Base-by-base conservation (phyloP, 2,797 vertebrate species). In the Anableps anableps region DNA sequence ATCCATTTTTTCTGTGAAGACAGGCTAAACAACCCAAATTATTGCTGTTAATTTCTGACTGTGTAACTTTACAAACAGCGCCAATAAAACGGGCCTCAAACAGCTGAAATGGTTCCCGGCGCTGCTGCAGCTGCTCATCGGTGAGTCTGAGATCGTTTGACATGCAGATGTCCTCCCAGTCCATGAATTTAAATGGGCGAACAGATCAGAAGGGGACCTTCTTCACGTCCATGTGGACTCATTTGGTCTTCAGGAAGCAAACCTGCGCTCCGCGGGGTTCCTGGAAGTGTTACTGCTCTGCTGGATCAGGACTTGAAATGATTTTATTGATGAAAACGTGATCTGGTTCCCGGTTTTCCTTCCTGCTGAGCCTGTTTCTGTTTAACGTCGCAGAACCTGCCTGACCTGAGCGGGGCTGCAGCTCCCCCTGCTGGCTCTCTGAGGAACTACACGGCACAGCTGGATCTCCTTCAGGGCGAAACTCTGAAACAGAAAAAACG, bases 381-480 rank as follows among this genome's bases (percentile, higher is more conserved):
- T 29, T 31, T 62, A 31, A 17, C 29, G 10, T 14, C 55, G 5
- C n/a, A 60, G 58, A 29, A 47, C 0, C 9, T 0, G 26, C 71
- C 81, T 64, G 19, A 89, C 76, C 85, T 68, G 16, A 23, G 34
- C n/a, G 34, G 36, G 4, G 36, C 47, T 81, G 48, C 66, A 80
- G 78, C 76, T 71, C 83, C 88, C 58, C 80, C 86, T 83, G 2
- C 84, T 90, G 92, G 88, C 51, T 82, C 38, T 77, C 86, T 72
- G 80, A 88, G 0, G 84, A 10, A 36, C 62, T 60, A 77, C 45
- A 31, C 7, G 74, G 14, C 0, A 6, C 47, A 0, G 73, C 5
- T 23, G 36, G 51, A 4, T 64, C 80, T 29, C 77, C 78, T 43
- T 14, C n/a, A 50, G 23, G 34, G 34, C 0, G 6, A 13, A 78